phyloP scores from a whole-genome alignment of 2,113 vertebrate species.

The Festucalex cinctus region DNA sequence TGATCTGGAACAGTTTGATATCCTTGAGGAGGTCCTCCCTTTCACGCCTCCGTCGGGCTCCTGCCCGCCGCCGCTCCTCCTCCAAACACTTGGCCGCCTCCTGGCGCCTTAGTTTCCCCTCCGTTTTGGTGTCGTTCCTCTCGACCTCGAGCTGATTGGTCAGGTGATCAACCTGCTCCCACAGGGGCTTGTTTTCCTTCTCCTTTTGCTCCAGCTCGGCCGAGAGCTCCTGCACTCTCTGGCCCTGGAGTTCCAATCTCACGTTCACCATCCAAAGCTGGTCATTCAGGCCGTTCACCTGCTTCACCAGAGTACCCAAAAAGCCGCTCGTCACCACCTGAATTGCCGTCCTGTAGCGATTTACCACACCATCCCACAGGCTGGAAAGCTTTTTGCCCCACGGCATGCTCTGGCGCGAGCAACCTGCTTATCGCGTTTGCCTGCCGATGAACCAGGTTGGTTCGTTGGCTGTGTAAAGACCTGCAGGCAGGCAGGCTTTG shows the following conservation, averaged over 20 bases:
- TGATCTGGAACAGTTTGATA: not conserved
- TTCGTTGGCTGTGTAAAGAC: not conserved
- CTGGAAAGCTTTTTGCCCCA: constrained; percentile 37
- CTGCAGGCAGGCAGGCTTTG: not conserved
- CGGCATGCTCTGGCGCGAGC: not conserved
- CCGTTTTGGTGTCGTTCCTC: not conserved
- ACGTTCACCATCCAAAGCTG: not conserved
- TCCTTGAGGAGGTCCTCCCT: not conserved
- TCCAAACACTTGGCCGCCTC: not conserved
- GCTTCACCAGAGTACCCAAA: not conserved
- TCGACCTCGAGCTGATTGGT: constrained; percentile 4
- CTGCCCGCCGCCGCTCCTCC: not conserved
- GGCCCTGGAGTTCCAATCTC: constrained; percentile 2
- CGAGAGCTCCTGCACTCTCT: not conserved
- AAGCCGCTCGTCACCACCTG: not conserved
- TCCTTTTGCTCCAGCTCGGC: not conserved
- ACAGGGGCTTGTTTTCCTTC: constrained; percentile 4
- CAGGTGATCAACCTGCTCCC: constrained; percentile 2
- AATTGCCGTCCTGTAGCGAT: not conserved
- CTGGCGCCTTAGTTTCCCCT: not conserved
- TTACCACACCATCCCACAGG: not conserved
- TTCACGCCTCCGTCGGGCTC: not conserved
- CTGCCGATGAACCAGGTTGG: not conserved
- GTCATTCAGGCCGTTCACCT: not conserved
- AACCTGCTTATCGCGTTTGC: not conserved